A percentile compares a stretch with the other conserved stretches of the same genome.
Evolutionary conservation across 2,888 invertebrate species (phyloP).

Genomic region (Eugnorisma glareosa): DNA sequence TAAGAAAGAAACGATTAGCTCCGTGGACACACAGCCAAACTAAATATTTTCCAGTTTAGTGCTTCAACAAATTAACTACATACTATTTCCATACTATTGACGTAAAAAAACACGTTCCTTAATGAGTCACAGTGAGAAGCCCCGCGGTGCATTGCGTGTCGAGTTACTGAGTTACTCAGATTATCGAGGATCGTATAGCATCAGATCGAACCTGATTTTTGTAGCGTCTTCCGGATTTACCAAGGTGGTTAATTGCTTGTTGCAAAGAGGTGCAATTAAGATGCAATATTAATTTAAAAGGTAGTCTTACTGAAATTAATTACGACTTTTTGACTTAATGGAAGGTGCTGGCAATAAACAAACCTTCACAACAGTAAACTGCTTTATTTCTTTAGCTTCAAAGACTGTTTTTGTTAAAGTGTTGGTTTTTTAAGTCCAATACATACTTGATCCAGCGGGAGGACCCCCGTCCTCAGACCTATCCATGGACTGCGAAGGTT

Average conservation of each 20-base stretch:
- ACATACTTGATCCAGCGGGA: neutral
- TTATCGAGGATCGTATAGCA: conserved; percentile 58
- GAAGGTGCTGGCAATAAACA: conserved; percentile 23
- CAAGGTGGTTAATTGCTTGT: conserved; percentile 24
- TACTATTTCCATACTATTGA: no score
- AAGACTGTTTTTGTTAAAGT: neutral
- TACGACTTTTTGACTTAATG: conserved; percentile 17
- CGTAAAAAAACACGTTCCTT: conserved; percentile 48
- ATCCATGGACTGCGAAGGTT: neutral
- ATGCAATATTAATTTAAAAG: conserved; percentile 22
- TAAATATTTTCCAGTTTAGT: conserved; percentile 32
- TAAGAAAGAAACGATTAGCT: neutral
- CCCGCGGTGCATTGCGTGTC: conserved; percentile 62
- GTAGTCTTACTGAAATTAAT: conserved; percentile 7
- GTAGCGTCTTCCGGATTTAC: conserved; percentile 42
- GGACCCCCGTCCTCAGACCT: neutral
- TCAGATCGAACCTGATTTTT: conserved; percentile 54
- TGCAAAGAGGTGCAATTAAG: conserved; percentile 17
- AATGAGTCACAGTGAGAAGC: conserved; percentile 69
- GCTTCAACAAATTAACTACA: conserved; percentile 23
- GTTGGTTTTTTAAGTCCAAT: neutral
- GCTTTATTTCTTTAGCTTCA: neutral
- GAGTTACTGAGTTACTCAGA: conserved; percentile 68
- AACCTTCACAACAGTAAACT: neutral
- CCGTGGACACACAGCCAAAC: conserved; percentile 12